phyloP scores from a whole-genome alignment of 1,140 invertebrate genomes.

The Drosophila paulistorum region DNA sequence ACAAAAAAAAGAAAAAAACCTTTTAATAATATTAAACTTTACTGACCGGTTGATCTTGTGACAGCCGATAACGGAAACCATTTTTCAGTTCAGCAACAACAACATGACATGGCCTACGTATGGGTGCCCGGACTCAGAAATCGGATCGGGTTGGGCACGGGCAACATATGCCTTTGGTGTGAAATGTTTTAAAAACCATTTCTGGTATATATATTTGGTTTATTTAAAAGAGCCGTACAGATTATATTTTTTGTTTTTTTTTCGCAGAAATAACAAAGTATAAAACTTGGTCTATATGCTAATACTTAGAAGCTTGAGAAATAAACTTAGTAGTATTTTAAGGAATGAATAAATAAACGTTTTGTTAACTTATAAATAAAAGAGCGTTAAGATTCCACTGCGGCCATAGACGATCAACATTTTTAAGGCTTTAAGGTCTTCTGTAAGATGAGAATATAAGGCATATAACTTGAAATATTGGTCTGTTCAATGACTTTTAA shows the following conservation, averaged over 20 bases:
- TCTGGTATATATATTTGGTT: constrained; percentile 62
- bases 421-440: constrained; percentile 71
- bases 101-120: no score
- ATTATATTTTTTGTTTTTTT: constrained; percentile 20
- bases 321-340: constrained; percentile 63
- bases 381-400: constrained; percentile 67
- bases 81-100: no score
- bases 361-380: constrained; percentile 69
- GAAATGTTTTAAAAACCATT: not conserved
- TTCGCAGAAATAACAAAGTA: constrained; percentile 57
- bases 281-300: constrained; percentile 61
- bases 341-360: constrained; percentile 78
- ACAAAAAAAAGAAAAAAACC: no score
- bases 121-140: no score
- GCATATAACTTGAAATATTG: not conserved
- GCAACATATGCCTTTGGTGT: no score
- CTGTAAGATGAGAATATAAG: constrained; percentile 45
- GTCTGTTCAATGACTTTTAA: not conserved
- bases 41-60: no score
- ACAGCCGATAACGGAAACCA: no score
- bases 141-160: no score
- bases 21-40: no score
- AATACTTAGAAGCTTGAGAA: constrained; percentile 55
- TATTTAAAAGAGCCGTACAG: constrained; percentile 62
- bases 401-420: constrained; percentile 55